Conservation (phyloP, 2,888 invertebrate genomes). For the Desoria tigrina region DNA sequence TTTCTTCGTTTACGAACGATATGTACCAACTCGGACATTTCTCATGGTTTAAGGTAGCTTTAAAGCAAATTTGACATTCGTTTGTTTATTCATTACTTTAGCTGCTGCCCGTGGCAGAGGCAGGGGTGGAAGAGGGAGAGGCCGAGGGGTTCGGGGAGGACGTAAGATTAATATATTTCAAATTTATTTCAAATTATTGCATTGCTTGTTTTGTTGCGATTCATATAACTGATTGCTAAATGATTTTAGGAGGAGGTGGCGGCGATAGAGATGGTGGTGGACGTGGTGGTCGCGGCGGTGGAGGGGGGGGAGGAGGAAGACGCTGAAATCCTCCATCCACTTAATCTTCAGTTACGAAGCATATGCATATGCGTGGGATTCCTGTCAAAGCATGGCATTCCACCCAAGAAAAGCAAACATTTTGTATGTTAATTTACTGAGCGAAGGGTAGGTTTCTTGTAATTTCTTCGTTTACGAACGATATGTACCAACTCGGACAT, state of each 20-base stretch:
- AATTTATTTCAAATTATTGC: neutral
- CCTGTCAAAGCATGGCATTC: too few species aligned
- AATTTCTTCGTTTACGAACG: too few species aligned
- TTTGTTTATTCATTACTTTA: conserved; percentile 42
- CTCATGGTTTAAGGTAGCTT: too few species aligned
- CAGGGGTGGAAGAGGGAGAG: conserved; percentile 43
- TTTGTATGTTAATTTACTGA: conserved; percentile 5
- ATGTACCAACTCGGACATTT: too few species aligned
- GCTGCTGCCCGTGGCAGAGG: conserved; percentile 60
- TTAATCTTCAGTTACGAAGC: neutral
- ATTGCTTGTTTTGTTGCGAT: too few species aligned
- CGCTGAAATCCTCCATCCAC: neutral
- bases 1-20: too few species aligned
- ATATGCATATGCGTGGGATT: neutral
- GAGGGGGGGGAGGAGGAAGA: conserved; percentile 17
- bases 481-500: too few species aligned
- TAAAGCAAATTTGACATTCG: too few species aligned
- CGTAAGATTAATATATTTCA: conserved; percentile 9
- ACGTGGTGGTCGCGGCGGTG: conserved; percentile 37
- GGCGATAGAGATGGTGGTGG: conserved; percentile 34
- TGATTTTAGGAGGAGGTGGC: conserved; percentile 30
- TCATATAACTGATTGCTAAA: neutral
- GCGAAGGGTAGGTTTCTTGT: conserved; percentile 62
- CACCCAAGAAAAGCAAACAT: too few species aligned
- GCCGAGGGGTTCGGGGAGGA: conserved; percentile 40